phyloP scores from a whole-genome alignment of 2,113 vertebrate genomes.

The Ginglymostoma cirratum region DNA sequence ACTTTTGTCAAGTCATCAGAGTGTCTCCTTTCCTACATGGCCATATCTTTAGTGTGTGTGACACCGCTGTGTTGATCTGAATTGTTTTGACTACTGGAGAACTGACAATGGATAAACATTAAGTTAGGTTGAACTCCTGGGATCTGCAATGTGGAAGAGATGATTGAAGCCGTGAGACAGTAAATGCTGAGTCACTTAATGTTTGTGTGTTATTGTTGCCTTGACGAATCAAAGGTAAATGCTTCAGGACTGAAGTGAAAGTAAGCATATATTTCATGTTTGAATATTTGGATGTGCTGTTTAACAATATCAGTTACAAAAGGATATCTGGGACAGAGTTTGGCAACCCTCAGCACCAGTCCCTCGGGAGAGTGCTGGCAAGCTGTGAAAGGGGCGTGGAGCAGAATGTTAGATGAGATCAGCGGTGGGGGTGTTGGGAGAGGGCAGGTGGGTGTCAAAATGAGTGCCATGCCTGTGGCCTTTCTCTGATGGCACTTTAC shows the following conservation, averaged over 20 bases:
- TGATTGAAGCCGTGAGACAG: background rate
- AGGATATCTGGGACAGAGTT: background rate
- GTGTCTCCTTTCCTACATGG: background rate
- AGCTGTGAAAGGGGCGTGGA: too few species aligned
- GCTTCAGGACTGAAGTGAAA: background rate
- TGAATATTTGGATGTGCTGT: background rate
- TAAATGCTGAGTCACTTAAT: background rate
- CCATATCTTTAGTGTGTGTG: background rate
- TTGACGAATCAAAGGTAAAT: background rate
- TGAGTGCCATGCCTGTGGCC: too few species aligned
- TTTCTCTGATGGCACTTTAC: background rate
- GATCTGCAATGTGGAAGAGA: background rate
- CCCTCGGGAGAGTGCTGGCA: background rate
- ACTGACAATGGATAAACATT: background rate
- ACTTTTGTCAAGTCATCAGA: background rate
- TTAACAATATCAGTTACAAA: background rate
- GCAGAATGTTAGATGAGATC: background rate
- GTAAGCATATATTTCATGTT: background rate
- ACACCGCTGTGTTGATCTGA: background rate
- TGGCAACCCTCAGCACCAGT: background rate
- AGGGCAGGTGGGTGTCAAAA: too few species aligned
- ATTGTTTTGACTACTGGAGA: background rate
- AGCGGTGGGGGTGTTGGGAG: background rate
- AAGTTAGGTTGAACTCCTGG: background rate
- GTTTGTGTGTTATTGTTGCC: background rate